Evolutionary conservation across 2,797 vertebrate genomes (phyloP), one percentile per base, ranked within the genome.

Genomic region (Schizopygopsis pylzovi): DNA sequence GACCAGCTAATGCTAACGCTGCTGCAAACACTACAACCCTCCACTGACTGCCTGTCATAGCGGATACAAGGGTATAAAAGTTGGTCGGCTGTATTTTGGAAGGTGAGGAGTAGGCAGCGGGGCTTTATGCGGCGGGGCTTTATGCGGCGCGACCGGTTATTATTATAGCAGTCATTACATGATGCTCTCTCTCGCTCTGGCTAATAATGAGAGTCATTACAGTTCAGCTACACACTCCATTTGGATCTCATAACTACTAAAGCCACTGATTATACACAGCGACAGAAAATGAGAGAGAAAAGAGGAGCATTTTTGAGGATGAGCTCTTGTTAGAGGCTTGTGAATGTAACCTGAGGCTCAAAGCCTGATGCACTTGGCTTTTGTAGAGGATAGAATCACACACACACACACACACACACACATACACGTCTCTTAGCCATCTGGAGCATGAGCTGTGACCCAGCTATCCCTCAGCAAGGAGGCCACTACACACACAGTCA

Each of bases 321-420:
- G 65, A 79, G 86, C 65, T 83, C 85, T 87, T 76, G 65, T 89
- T 81, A 78, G 80, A 87, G 84, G 65, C 70, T 71, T 84, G 85
- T 85, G 77, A 82, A 61, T 88, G 88, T 91, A 89, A 90, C 89
- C 88, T 85, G 80, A 90, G 83, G 85, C 89, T 25, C 25, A 67
- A 13, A 86, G 90, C 89, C 84, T 86, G 43, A 81, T 87, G 88
- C 88, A 70, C 71, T 82, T 84, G 85, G 84, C 86, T 87, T 81
- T 84, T 88, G 86, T 73, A 79, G 79, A 85, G 81, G 76, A 87
- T 72, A 88, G 68, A 49, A 41, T 43, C 25, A 28, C 25, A 28
- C 28, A 28, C 78, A 81, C 33, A 88, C 28, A 77, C 82, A 79
- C 61, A 81, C 79, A 65, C 56, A 65, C 41, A 41, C 41, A 43